Percentiles rank a stretch among this genome's conserved stretches.
These are phyloP conservation scores for Equus przewalskii DNA, from an alignment of 2,113 vertebrate species.

Conservation along the genomic window DNA sequence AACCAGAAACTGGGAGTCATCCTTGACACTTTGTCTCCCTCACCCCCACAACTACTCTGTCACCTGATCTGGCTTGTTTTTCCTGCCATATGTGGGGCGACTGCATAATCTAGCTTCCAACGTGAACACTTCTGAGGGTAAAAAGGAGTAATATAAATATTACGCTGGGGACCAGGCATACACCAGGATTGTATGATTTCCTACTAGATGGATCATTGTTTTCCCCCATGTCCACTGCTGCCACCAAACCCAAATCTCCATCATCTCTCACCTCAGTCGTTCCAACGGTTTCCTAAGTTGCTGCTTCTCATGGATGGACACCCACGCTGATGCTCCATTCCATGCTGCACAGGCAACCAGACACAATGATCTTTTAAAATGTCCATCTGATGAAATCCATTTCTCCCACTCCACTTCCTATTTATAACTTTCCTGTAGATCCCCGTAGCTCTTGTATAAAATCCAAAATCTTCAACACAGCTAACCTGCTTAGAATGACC, in stretches of 20 bases:
- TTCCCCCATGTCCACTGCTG: background rate
- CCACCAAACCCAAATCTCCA: background rate
- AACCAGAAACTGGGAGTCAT: background rate
- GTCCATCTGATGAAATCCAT: background rate
- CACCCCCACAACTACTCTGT: background rate
- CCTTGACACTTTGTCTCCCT: background rate
- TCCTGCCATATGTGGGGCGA: background rate
- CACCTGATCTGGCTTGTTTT: background rate
- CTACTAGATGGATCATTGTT: background rate
- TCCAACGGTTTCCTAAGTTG: background rate
- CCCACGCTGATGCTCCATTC: background rate
- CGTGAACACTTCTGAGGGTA: background rate
- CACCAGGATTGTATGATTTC: background rate
- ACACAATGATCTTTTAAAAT: background rate
- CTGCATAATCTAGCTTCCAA: background rate
- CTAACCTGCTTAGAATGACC: background rate
- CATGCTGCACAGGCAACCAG: background rate
- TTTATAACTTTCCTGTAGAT: too few relatives aligned
- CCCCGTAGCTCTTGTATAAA: background rate
- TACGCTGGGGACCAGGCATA: rapidly evolving
- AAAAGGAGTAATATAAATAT: background rate
- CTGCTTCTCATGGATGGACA: too few relatives aligned
- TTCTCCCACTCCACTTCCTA: background rate
- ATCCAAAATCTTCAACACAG: too few relatives aligned
- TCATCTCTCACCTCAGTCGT: background rate